Evolutionary conservation across 2,797 vertebrate species (phyloP).

Genomic region (Kryptopterus vitreolus): DNA sequence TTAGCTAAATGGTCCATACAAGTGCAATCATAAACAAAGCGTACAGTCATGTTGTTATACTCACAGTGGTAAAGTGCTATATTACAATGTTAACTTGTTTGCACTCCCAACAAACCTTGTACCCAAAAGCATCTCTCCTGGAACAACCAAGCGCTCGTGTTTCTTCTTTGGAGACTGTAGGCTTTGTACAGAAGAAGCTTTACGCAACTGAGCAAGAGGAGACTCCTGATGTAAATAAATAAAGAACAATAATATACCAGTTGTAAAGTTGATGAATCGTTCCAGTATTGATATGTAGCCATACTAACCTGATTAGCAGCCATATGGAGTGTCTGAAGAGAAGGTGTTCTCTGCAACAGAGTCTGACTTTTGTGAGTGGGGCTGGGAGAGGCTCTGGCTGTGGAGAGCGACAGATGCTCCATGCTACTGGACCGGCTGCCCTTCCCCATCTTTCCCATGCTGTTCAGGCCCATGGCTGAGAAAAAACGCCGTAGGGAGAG

Average conservation of each 20-base stretch:
- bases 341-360: constrained; percentile 76
- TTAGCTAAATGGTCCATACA: background rate
- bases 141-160: constrained; percentile 79
- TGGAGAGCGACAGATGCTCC: constrained; percentile 74
- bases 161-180: constrained; percentile 79
- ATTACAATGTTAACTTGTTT: background rate
- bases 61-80: background rate
- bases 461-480: constrained; percentile 79
- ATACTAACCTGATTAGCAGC: constrained; percentile 61
- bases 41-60: background rate
- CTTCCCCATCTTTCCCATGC: constrained; percentile 74
- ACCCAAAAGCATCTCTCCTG: constrained; percentile 72
- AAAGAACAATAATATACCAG: background rate
- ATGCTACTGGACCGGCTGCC: constrained; percentile 78
- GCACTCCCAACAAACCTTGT: constrained; percentile 69
- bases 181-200: constrained; percentile 86
- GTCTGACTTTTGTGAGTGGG: constrained; percentile 67
- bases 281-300: background rate
- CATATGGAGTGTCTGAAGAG: constrained; percentile 71
- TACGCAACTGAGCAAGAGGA: constrained; percentile 83
- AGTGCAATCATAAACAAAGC: background rate
- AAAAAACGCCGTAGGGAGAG: constrained; percentile 79
- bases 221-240: constrained; percentile 80
- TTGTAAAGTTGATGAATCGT: background rate
- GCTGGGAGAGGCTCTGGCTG: constrained; percentile 66